Percentiles rank a stretch among this genome's conserved stretches.
Conservation (phyloP, 2,113 vertebrate species). For the Albula glossodonta region DNA sequence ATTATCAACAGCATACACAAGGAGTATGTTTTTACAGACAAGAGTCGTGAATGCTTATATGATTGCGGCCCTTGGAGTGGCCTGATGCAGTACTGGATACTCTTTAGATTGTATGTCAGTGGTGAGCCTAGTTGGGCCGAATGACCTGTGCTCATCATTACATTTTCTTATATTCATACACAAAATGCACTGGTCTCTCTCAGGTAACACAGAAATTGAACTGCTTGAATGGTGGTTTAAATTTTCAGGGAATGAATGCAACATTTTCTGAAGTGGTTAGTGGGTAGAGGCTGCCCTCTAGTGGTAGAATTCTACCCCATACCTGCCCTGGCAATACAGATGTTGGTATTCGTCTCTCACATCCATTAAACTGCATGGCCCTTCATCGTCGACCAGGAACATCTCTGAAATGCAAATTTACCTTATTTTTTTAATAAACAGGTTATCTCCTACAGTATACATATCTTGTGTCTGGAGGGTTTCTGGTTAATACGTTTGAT, state of each 20-base stretch:
- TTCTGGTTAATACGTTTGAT: neutral
- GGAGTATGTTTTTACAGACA: no score
- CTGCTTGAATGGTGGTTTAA: neutral
- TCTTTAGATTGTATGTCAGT: no score
- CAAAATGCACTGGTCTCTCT: no score
- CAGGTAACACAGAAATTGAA: neutral
- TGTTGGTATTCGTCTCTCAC: constrained; percentile 37
- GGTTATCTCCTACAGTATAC: neutral
- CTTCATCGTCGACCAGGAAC: constrained; percentile 30
- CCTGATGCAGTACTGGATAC: no score
- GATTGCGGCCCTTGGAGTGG: no score
- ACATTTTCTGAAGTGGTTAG: neutral
- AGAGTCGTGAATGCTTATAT: no score
- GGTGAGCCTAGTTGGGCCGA: no score
- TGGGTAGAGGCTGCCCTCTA: constrained; percentile 39
- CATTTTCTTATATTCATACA: no score
- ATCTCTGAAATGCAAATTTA: constrained; percentile 18
- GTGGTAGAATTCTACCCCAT: constrained; percentile 17
- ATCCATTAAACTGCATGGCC: constrained; percentile 40
- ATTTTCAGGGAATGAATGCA: neutral
- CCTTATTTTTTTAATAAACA: neutral
- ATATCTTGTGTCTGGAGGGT: no score
- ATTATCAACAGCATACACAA: no score
- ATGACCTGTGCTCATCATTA: no score
- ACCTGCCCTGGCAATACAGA: constrained; percentile 27